Percentiles rank a stretch among this genome's conserved stretches.
Evolutionary conservation across 92 coral and sea anemone species (phyloP).

Genomic region (Micromussa lordhowensis): DNA sequence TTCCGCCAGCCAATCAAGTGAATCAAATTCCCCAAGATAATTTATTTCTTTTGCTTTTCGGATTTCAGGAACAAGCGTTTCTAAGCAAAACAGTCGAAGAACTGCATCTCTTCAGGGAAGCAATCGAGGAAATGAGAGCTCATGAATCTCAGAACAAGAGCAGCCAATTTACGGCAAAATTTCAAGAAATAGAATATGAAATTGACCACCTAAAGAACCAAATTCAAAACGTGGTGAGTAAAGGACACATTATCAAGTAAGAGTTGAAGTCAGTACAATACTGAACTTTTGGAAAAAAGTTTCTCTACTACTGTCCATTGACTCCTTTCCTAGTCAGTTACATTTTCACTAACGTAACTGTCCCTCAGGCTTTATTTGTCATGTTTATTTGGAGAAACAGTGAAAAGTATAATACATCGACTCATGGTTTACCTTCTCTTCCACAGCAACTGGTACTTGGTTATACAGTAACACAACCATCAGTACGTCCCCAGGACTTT

Average conservation of each 20-base stretch:
- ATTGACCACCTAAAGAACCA: neutral
- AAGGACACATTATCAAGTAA: neutral
- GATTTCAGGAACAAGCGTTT: slow-evolving; percentile 55
- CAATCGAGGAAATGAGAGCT: slow-evolving; percentile 20
- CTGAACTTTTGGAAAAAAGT: too few relatives aligned
- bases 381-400: too few relatives aligned
- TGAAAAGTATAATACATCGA: too few relatives aligned
- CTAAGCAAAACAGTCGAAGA: slow-evolving; percentile 20
- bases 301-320: too few relatives aligned
- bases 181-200: slow-evolving; percentile 2
- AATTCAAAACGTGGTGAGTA: slow-evolving; percentile 37
- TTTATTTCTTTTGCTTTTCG: neutral
- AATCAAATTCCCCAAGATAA: neutral
- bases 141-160: slow-evolving; percentile 35
- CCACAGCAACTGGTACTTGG: slow-evolving; percentile 48
- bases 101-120: slow-evolving; percentile 27
- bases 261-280: too few relatives aligned
- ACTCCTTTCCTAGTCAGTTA: neutral
- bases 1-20: neutral
- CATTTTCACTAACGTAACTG: neutral
- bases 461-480: slow-evolving; percentile 25
- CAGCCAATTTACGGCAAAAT: slow-evolving; percentile 12
- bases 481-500: slow-evolving; percentile 42
- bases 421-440: neutral
- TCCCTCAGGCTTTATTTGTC: neutral